phyloP scores from a whole-genome alignment of 1,140 invertebrate genomes.

The Pseudomyrmex flavicornis region DNA sequence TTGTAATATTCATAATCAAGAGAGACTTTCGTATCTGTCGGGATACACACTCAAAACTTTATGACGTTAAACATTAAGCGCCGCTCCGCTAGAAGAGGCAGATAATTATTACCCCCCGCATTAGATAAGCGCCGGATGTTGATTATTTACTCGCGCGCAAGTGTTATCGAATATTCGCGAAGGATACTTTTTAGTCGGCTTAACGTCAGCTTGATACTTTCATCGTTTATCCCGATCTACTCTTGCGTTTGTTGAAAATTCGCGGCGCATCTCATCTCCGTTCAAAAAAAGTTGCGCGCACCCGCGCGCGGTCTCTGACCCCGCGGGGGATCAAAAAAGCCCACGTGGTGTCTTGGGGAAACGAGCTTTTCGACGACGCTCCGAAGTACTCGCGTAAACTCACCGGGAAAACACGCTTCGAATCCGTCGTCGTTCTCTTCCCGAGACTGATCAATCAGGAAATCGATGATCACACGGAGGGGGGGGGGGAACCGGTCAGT shows the following conservation, averaged over 20 bases:
- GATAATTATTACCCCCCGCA: too few species aligned
- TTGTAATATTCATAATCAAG: slow-evolving; percentile 29
- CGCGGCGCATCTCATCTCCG: too few species aligned
- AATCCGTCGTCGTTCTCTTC: background rate
- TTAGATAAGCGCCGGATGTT: background rate
- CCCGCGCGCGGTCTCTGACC: too few species aligned
- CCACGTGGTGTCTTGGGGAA: background rate
- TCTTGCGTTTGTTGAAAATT: background rate
- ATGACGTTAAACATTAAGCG: slow-evolving; percentile 9
- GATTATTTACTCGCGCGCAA: background rate
- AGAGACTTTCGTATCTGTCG: background rate
- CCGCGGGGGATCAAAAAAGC: background rate
- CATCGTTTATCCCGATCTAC: background rate
- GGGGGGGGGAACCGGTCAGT: background rate
- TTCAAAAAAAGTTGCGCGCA: too few species aligned
- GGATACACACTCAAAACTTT: background rate
- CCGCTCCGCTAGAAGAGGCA: background rate
- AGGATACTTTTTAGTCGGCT: background rate
- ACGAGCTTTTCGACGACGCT: background rate
- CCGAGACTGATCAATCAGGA: slow-evolving; percentile 29
- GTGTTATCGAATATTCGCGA: background rate
- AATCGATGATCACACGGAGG: slow-evolving; percentile 2
- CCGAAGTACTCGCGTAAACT: slow-evolving; percentile 13
- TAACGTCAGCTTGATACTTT: background rate
- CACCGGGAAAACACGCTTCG: background rate